A percentile compares a stretch with the other conserved stretches of the same genome.
phyloP scores from a whole-genome alignment of 2,888 invertebrate species.

The Lacanobia wlatinum region DNA sequence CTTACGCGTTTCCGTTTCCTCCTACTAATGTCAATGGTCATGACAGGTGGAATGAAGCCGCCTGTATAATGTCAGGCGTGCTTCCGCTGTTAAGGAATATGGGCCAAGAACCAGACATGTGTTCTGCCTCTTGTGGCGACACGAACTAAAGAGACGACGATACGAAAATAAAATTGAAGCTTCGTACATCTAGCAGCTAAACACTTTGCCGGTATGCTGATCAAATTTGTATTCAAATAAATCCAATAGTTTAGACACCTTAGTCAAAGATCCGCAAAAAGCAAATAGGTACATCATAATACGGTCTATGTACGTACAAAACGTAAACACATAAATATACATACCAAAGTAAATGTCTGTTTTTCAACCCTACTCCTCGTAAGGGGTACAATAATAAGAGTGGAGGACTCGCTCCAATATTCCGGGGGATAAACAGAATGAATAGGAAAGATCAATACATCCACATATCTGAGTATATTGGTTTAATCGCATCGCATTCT shows the following conservation, averaged over 20 bases:
- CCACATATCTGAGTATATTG: not conserved
- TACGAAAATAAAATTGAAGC: not conserved
- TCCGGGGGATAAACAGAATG: slow-evolving; percentile 31
- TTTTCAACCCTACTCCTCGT: slow-evolving; percentile 26
- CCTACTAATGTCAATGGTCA: slow-evolving; percentile 35
- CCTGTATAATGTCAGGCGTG: slow-evolving; percentile 62
- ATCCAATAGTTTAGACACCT: no score
- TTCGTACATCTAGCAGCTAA: not conserved
- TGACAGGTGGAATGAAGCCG: slow-evolving; percentile 27
- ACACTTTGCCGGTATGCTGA: not conserved
- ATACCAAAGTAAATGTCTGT: slow-evolving; percentile 19
- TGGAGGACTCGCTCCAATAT: slow-evolving; percentile 15
- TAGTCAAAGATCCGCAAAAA: no score
- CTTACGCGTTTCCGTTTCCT: slow-evolving; percentile 68
- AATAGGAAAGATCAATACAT: slow-evolving; percentile 42
- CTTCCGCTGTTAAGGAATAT: slow-evolving; percentile 79
- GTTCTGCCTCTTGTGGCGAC: not conserved
- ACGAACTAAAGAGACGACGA: not conserved
- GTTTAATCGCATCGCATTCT: slow-evolving; percentile 10
- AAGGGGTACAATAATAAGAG: slow-evolving; percentile 28
- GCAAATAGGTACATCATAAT: not conserved
- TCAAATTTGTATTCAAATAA: no score
- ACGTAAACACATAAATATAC: not conserved
- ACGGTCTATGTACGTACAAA: not conserved
- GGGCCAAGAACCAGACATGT: slow-evolving; percentile 64